A percentile compares a stretch with the other conserved stretches of the same genome.
Conservation (phyloP, 2,113 vertebrate species). For the Brienomyrus brachyistius region DNA sequence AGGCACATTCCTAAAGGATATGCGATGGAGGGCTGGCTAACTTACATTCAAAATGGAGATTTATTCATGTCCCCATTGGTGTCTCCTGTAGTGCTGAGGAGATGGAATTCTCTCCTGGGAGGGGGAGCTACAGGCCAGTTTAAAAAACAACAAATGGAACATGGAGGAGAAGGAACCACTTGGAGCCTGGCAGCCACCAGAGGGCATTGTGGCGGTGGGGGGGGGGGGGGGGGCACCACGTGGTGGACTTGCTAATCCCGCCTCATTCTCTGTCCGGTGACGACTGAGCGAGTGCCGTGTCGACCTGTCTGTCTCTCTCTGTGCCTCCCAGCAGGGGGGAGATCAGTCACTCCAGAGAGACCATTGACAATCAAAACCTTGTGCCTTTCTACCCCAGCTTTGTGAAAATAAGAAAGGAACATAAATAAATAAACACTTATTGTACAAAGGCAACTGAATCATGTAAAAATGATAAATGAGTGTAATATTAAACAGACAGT, state of each 20-base stretch:
- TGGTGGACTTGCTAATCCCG: background rate
- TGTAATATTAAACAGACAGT: background rate
- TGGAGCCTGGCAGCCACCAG: background rate
- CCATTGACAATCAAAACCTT: conserved; percentile 33
- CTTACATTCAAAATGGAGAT: background rate
- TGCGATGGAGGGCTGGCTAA: background rate
- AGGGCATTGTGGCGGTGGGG: background rate
- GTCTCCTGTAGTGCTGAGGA: background rate
- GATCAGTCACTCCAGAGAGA: conserved; percentile 41
- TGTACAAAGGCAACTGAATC: background rate
- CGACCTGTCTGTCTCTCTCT: background rate
- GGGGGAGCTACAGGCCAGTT: background rate
- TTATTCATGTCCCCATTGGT: background rate
- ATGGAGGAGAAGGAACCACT: background rate
- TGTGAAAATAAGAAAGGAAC: background rate
- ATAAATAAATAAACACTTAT: background rate
- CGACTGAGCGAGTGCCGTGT: background rate
- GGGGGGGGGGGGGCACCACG: background rate
- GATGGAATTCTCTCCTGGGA: conserved; percentile 12
- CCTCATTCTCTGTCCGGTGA: background rate
- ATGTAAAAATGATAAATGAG: background rate
- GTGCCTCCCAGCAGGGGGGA: background rate
- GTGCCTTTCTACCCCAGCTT: conserved; percentile 10
- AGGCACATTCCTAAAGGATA: background rate
- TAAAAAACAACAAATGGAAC: background rate